Percentiles rank a stretch among this genome's conserved stretches.
Evolutionary conservation across 2,113 vertebrate genomes (phyloP).

Genomic region (Hippocampus abdominalis): DNA sequence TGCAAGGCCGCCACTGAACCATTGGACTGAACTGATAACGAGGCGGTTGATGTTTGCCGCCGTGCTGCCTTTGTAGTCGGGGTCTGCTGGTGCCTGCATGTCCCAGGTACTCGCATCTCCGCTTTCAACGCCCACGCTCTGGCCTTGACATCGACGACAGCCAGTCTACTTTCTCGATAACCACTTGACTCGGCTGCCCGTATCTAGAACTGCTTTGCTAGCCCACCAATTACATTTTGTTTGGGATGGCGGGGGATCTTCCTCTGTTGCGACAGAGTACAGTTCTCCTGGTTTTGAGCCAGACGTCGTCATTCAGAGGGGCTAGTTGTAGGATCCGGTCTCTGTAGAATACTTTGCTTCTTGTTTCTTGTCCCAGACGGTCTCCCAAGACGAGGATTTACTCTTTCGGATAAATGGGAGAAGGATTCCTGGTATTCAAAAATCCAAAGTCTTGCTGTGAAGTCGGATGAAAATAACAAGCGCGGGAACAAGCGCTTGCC

Average conservation of each 20-base stretch:
- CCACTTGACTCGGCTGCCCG: neutral
- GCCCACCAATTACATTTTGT: neutral
- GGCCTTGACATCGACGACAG: conserved; percentile 6
- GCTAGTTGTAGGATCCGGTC: no score
- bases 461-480: neutral
- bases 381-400: no score
- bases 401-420: neutral
- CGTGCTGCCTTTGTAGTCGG: conserved; percentile 32
- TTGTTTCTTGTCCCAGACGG: neutral
- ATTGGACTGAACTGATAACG: conserved; percentile 62
- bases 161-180: neutral
- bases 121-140: conserved; percentile 29
- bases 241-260: no score
- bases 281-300: neutral
- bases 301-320: neutral
- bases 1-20: conserved; percentile 30
- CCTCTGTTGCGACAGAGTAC: no score
- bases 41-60: conserved; percentile 35
- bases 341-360: neutral
- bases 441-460: neutral
- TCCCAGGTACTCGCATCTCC: conserved; percentile 46
- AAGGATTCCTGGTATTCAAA: neutral
- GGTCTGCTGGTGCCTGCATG: conserved; percentile 30
- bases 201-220: neutral
- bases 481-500: neutral